phyloP scores from a whole-genome alignment of 2,888 invertebrate genomes.

The Campoplex capitator region DNA sequence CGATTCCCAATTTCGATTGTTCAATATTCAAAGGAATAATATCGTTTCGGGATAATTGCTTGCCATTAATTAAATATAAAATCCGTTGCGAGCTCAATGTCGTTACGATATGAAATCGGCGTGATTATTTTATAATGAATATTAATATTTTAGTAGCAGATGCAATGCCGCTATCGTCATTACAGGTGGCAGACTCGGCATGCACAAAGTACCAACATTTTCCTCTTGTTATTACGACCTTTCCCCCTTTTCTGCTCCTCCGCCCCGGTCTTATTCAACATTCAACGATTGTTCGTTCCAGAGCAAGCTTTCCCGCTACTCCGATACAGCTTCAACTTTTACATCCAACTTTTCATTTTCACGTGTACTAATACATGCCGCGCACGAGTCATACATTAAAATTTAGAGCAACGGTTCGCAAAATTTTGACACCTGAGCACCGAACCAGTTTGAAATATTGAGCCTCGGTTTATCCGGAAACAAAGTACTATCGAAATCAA shows the following conservation, averaged over 20 bases:
- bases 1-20: not conserved
- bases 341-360: constrained; percentile 13
- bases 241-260: not conserved
- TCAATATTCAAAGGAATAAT: not conserved
- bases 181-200: not conserved
- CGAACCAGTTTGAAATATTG: not conserved
- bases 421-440: constrained; percentile 30
- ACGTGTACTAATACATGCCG: not conserved
- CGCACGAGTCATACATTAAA: not conserved
- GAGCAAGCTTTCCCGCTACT: constrained; percentile 2
- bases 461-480: not conserved
- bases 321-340: not conserved
- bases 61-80: not conserved
- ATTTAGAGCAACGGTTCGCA: not conserved
- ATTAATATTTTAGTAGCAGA: constrained; percentile 15
- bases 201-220: not conserved
- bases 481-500: too few species aligned
- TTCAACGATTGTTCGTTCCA: constrained; percentile 18
- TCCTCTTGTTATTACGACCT: constrained; percentile 20
- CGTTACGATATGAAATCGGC: not conserved
- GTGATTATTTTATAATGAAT: constrained; percentile 19
- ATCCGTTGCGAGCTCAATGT: not conserved
- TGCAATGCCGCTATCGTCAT: constrained; percentile 7
- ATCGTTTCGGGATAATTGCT: not conserved
- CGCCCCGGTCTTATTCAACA: not conserved